phyloP scores from a whole-genome alignment of 2,113 vertebrate genomes.

The Microtus oregoni region DNA sequence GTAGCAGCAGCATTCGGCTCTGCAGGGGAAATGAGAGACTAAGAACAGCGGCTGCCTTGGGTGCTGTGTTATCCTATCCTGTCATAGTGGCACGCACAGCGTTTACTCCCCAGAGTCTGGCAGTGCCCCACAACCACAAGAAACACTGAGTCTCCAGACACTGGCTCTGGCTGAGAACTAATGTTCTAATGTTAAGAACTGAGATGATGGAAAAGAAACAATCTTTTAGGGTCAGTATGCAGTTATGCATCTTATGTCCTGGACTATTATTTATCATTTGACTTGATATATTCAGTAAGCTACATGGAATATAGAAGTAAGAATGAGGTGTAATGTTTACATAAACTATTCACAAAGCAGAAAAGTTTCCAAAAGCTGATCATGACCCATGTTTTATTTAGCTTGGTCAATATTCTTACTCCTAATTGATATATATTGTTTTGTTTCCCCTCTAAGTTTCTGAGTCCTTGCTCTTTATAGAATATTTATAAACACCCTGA shows the following conservation, averaged over 20 bases:
- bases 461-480: background rate
- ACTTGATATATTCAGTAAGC: slow-evolving; percentile 27
- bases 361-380: background rate
- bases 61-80: background rate
- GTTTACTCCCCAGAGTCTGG: background rate
- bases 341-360: background rate
- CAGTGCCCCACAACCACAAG: background rate
- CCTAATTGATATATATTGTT: background rate
- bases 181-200: background rate
- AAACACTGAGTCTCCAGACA: background rate
- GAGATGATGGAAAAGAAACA: background rate
- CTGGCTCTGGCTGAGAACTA: background rate
- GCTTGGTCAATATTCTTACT: background rate
- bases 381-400: background rate
- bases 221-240: background rate
- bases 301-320: background rate
- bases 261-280: background rate
- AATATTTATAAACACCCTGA: background rate
- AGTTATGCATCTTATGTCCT: background rate
- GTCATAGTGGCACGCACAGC: too few relatives aligned
- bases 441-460: background rate
- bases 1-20: background rate
- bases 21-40: background rate
- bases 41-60: too few relatives aligned
- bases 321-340: background rate